phyloP scores from a whole-genome alignment of 2,888 invertebrate species.

The Macrosiphum euphorbiae region DNA sequence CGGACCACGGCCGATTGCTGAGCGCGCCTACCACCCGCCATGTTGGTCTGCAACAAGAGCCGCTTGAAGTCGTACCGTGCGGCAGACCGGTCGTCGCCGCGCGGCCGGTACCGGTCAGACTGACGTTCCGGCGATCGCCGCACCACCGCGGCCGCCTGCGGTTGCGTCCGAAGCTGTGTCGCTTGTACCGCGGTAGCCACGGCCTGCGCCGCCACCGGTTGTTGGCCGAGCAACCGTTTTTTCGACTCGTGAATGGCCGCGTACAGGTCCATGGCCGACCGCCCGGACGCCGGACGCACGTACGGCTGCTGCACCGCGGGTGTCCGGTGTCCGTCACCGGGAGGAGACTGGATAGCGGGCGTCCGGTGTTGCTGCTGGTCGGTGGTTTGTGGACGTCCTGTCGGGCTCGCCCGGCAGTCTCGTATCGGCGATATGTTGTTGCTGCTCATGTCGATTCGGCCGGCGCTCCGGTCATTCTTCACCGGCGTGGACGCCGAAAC shows the following conservation, averaged over 20 bases:
- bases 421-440: constrained; percentile 58
- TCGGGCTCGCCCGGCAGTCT: not conserved
- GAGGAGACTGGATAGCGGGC: not conserved
- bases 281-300: constrained; percentile 69
- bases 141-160: not conserved
- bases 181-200: not conserved
- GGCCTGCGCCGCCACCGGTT: constrained; percentile 66
- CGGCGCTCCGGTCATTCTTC: constrained; percentile 40
- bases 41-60: constrained; percentile 59
- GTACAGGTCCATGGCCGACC: constrained; percentile 84
- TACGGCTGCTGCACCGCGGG: not conserved
- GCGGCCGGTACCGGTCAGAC: constrained; percentile 30
- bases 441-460: constrained; percentile 54
- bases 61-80: constrained; percentile 60
- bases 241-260: constrained; percentile 84
- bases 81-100: constrained; percentile 37
- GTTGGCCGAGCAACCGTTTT: constrained; percentile 70
- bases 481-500: constrained; percentile 60
- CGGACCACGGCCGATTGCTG: constrained; percentile 50
- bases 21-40: constrained; percentile 51
- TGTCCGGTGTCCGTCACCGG: not conserved
- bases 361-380: not conserved
- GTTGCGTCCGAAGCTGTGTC: not conserved
- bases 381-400: constrained; percentile 73
- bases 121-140: not conserved